Percentiles rank a stretch among this genome's conserved stretches.
phyloP scores from a whole-genome alignment of 1,140 invertebrate genomes.

The Prorops nasuta region DNA sequence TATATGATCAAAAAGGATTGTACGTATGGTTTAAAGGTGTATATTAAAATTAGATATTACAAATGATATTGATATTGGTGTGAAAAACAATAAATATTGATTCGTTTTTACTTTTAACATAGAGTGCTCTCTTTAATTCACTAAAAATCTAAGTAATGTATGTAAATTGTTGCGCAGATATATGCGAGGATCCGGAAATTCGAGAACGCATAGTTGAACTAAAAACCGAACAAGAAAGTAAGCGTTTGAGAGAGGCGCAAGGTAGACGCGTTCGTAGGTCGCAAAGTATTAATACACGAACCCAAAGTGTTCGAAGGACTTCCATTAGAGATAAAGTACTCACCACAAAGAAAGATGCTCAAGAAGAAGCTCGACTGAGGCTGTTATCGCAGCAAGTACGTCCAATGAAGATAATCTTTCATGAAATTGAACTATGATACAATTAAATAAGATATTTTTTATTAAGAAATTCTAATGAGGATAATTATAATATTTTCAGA shows the following conservation, averaged over 20 bases:
- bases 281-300: constrained; percentile 64
- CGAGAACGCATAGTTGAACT: constrained; percentile 86
- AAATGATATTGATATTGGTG: too few relatives aligned
- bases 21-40: too few relatives aligned
- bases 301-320: constrained; percentile 88
- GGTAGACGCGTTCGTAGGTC: constrained; percentile 63
- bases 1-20: too few relatives aligned
- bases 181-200: constrained; percentile 93
- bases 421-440: constrained; percentile 2
- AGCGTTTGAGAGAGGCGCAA: constrained; percentile 65
- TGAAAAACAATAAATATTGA: too few relatives aligned
- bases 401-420: background rate
- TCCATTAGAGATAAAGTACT: constrained; percentile 92
- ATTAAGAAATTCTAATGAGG: too few relatives aligned
- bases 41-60: too few relatives aligned
- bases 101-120: too few relatives aligned
- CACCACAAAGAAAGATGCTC: constrained; percentile 92
- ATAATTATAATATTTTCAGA: constrained; percentile 29
- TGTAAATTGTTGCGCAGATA: constrained; percentile 70
- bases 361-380: constrained; percentile 82
- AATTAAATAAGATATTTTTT: constrained; percentile 4
- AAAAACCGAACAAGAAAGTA: constrained; percentile 85
- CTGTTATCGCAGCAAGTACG: constrained; percentile 66
- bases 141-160: background rate
- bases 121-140: too few relatives aligned